Base-by-base conservation (phyloP, 1,140 invertebrate species). In the Leptoteleia sp. region DNA sequence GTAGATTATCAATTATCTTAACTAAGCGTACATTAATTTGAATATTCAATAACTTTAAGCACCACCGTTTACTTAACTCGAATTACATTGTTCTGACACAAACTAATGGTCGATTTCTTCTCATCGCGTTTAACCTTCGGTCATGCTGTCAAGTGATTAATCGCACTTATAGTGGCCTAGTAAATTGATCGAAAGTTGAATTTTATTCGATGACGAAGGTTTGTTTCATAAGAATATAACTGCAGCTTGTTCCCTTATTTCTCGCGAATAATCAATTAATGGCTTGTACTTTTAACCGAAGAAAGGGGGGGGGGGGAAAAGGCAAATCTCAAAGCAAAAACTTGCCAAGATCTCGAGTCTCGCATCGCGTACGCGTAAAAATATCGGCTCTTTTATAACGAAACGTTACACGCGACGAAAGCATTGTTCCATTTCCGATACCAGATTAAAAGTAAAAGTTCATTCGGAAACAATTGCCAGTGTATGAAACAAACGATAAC, bases 61-160 rank as follows among this genome's bases (percentile, higher is more conserved):
- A n/a, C 19, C 13, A 59, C 13, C 54, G 19, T 68, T 76, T 55
- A 76, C 61, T 67, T 52, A 45, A 59, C 52, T 35, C 43, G 16
- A 50, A 37, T 62, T 65, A 62, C 42, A 76, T 76, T 70, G 73
- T 76, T 68, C 55, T 55, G 55, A 54, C 40, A 76, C 25, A 55
- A 76, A 68, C 54, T 68, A 68, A 68, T 50, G 57, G 54, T 47
- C 42, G 57, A 68, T 64, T 73, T 73, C 57, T 68, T 76, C 48
- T 68, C 47, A 42, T 73, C 59, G 33, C 16, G 35, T 40, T 33
- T 68, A 68, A 76, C 62, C 73, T 68, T 67, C 72, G 61, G 38
- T 47, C 54, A 54, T 19, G 47, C 62, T 61, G 72, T 52, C 55
- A 35, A 55, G 33, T 68, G 55, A 76, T 76, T 76, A 76, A 68